Evolutionary conservation across 2,113 vertebrate species (phyloP), one percentile per base, ranked within the genome.

Genomic region (Pollachius pollachius): DNA sequence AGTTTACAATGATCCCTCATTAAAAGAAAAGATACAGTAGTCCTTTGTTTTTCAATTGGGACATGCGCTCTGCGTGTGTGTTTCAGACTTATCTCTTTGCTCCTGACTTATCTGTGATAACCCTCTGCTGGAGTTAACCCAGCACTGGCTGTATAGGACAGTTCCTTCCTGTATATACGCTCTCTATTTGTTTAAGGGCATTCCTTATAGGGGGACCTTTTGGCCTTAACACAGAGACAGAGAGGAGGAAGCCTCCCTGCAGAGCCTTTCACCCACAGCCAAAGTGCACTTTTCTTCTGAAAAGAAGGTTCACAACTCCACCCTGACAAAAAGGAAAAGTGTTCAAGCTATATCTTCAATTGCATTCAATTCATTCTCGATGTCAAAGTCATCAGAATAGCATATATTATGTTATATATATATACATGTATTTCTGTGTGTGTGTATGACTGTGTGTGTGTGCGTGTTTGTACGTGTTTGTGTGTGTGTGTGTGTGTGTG

Each of bases 141-240:
- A 76, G 62, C 11, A 19, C 79, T 65, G 52, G 64, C 5, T 16
- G 18, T 25, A 57, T 4, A n/a, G 54, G 73, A 78, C 74, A 76
- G 69, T 60, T 67, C 37, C 78, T 88, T 88, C 87, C 87, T 87
- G 86, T 80, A 85, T 80, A 48, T 48, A 48, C 11, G 84, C 74
- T 75, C 63, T 78, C 67, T 90, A 86, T 89, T 91, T 90, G 85
- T 87, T 89, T 83, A 85, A 80, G 84, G 70, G 62, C 66, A 86
- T 74, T 86, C 84, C 84, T 48, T 78, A 84, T 88, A 86, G 85
- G 82, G 78, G 81, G 78, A 81, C 85, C 90, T 91, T 92, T 91
- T 91, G 91, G 87, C 87, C 71, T 83, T 85, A 90, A 89, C 75
- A 85, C 83, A 87, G 82, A 87, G 86, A 90, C 90, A 88, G 90